A percentile compares a stretch with the other conserved stretches of the same genome.
These are phyloP conservation scores for Rhabdophis nuchalis DNA, from an alignment of 2,797 vertebrate genomes.

Conservation along the genomic window DNA sequence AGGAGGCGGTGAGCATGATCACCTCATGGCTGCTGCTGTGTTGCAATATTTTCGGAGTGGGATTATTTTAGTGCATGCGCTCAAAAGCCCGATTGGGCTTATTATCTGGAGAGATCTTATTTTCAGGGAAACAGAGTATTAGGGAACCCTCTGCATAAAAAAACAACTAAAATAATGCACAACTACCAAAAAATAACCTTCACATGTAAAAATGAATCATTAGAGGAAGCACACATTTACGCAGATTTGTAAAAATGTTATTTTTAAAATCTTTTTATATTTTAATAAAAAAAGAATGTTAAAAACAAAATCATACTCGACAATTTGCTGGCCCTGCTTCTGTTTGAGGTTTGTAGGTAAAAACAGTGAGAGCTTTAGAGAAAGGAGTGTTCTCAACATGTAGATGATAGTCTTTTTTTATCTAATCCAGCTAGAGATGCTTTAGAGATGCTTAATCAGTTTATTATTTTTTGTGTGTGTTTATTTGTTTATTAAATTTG, in stretches of 20 bases:
- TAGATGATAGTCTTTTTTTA: neutral
- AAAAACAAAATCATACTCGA: neutral
- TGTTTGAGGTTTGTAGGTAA: neutral
- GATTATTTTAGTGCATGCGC: too few species aligned
- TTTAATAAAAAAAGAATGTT: neutral
- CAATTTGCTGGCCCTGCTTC: neutral
- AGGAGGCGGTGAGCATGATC: too few species aligned
- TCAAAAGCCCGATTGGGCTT: too few species aligned
- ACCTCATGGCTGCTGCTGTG: too few species aligned
- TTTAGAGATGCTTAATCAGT: neutral
- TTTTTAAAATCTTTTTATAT: neutral
- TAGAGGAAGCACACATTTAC: neutral
- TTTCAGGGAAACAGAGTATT: neutral
- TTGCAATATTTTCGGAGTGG: too few species aligned
- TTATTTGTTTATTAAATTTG: neutral
- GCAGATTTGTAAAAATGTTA: neutral
- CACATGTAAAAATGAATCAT: neutral
- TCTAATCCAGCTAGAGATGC: neutral
- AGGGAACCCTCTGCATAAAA: neutral
- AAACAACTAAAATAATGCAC: neutral
- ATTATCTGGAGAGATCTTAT: too few species aligned
- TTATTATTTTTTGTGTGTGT: neutral
- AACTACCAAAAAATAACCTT: neutral
- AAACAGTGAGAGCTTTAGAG: neutral
- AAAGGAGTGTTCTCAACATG: neutral